Base-by-base conservation (phyloP, 2,113 vertebrate genomes). In the Stegastes partitus region DNA sequence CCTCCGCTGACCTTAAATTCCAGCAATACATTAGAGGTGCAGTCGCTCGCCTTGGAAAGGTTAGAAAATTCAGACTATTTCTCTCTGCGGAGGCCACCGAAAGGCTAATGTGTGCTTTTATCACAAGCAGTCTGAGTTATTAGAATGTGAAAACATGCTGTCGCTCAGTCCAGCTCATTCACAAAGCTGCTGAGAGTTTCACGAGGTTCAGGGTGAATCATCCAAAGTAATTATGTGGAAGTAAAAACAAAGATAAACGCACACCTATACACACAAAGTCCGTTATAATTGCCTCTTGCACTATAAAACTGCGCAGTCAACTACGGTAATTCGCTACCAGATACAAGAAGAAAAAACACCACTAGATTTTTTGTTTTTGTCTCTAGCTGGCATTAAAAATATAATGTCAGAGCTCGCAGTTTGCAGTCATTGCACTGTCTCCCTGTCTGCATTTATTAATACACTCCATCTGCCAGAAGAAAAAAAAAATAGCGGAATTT, bases 101-200 rank as follows among this genome's bases (percentile, higher is more conserved):
- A 34, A 28, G 49, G 26, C 54, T 34, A 53, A 61, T 47, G 45
- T 50, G n/a, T 31, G 74, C 59, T 85, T 77, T 86, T 39, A 70
- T 45, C n/a, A 1, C 59, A 56, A 19, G 31, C 11, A 22, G 39
- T 28, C 16, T 0, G 63, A 70, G 51, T 77, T 31, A 79, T 16
- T 54, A 42, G 53, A 39, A 56, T 0, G 42, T 70, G 34, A 72
- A 79, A 79, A 57, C 6, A 1, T 28, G 26, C 19, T 3, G 64
- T 0, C 53, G 11, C 26, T 74, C 34, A 44, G 28, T 44, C 22
- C 49, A 8, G 31, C 53, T 76, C 42, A 12, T 37, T 70, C 58
- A 31, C n/a, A n/a, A n/a, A n/a, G n/a, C n/a, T n/a, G n/a, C n/a
- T n/a, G 54, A 56, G 58, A 58, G 53, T 2, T 23, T 31, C 57